Evolutionary conservation across 2,888 invertebrate species (phyloP), one percentile per base, ranked within the genome.

Genomic region (Gandaritis pyraliata): DNA sequence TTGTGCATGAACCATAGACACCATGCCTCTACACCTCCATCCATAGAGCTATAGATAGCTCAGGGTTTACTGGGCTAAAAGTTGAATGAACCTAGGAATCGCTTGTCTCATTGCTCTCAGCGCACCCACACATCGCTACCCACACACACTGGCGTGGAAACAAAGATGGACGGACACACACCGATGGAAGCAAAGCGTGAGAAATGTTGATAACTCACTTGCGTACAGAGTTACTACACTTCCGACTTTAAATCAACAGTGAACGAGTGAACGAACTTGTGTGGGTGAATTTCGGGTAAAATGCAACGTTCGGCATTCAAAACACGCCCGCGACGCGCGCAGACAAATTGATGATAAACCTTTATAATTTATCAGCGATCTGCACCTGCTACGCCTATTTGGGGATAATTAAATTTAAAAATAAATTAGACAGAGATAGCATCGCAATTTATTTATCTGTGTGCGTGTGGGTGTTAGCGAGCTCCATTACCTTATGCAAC

Each of bases 21-120:
- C 77, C 76, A 76, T 75, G 71, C 70, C 73, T 70, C 74, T 77
- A 74, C 75, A 69, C 66, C 49, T 41, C 72, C 68, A 76, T 64
- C 69, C 58, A 70, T 71, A 75, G 68, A 75, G 71, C 79, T 82
- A 85, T 82, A 85, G 80, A 75, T 80, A 80, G 70, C 82, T 79
- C 83, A 80, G 87, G 92, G 92, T 92, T 92, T 91, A 92, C 91
- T 92, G 86, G 92, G 92, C 90, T 92, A 92, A 90, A 92, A 92
- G 92, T 90, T 92, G 91, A 92, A 92, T 79, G 90, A 88, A 89
- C 91, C 86, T 83, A 84, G 85, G 86, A 83, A 86, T 83, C 82
- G 77, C 82, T 78, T 77, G 83, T 85, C 87, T 87, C 82, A 78
- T 78, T 88, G 85, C 86, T 90, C 90, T 88, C 80, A 84, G 82